Evolutionary conservation across 1,140 invertebrate species (phyloP).

Genomic region (Drosophila asahinai): DNA sequence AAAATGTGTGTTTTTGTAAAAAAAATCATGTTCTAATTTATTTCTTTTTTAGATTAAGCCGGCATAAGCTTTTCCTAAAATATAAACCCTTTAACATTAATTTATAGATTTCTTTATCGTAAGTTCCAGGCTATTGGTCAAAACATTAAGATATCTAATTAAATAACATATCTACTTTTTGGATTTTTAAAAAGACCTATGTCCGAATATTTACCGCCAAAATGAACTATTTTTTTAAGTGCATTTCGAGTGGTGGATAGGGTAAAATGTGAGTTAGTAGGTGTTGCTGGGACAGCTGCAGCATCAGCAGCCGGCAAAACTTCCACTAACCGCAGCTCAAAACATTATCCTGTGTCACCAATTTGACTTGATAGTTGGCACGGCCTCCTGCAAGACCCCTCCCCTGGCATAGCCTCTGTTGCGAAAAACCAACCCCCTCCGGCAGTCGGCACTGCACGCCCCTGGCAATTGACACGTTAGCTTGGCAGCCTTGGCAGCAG

Average conservation of each 20-base stretch:
- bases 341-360: constrained; percentile 82
- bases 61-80: too few relatives aligned
- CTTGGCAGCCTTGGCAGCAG: constrained; percentile 68
- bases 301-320: constrained; percentile 51
- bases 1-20: too few relatives aligned
- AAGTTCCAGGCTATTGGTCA: too few relatives aligned
- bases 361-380: constrained; percentile 80
- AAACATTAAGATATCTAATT: not conserved
- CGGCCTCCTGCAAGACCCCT: constrained; percentile 28
- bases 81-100: too few relatives aligned
- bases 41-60: too few relatives aligned
- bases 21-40: too few relatives aligned
- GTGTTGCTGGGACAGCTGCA: constrained; percentile 42
- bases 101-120: too few relatives aligned
- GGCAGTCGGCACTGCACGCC: constrained; percentile 14
- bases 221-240: not conserved
- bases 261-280: constrained; percentile 22
- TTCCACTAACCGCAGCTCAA: constrained; percentile 76
- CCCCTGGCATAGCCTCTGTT: not conserved
- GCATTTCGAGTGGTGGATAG: constrained; percentile 6
- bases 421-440: not conserved
- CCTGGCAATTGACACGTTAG: constrained; percentile 79
- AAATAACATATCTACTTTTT: not conserved
- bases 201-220: fast-evolving
- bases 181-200: not conserved